These are phyloP conservation scores for Melanophora roralis DNA, from an alignment of 2,888 invertebrate species.

Conservation along the genomic window DNA sequence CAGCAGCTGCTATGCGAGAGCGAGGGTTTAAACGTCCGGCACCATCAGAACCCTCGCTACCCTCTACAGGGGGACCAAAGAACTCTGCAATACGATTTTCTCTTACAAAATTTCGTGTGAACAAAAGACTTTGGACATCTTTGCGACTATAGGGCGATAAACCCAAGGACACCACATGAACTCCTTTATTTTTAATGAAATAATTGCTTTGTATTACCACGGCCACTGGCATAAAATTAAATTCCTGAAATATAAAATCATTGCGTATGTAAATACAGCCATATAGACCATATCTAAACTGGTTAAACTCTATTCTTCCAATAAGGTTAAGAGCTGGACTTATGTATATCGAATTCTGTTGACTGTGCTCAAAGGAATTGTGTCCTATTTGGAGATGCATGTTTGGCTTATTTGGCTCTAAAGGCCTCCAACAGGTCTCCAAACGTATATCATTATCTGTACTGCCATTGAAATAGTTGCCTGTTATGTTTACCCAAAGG, in stretches of 20 bases:
- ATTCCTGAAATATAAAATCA: constrained; percentile 83
- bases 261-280: constrained; percentile 93
- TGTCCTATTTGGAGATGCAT: constrained; percentile 88
- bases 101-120: constrained; percentile 91
- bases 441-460: constrained; percentile 88
- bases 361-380: constrained; percentile 88
- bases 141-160: constrained; percentile 92
- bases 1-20: constrained; percentile 93
- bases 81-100: constrained; percentile 92
- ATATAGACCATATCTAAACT: constrained; percentile 88
- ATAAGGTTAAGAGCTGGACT: constrained; percentile 89
- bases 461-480: constrained; percentile 91
- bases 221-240: constrained; percentile 84
- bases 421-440: constrained; percentile 85
- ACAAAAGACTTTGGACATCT: constrained; percentile 87
- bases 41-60: constrained; percentile 73
- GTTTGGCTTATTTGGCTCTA: constrained; percentile 77
- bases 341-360: constrained; percentile 85
- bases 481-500: constrained; percentile 92
- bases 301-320: constrained; percentile 90
- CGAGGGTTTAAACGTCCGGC: constrained; percentile 89
- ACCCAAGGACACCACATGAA: constrained; percentile 91
- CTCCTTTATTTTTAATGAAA: constrained; percentile 91
- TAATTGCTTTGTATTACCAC: constrained; percentile 90
- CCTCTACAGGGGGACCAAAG: constrained; percentile 81